A percentile compares a stretch with the other conserved stretches of the same genome.
Conservation (phyloP, 2,888 invertebrate species). For the Ptychoptera contaminata region DNA sequence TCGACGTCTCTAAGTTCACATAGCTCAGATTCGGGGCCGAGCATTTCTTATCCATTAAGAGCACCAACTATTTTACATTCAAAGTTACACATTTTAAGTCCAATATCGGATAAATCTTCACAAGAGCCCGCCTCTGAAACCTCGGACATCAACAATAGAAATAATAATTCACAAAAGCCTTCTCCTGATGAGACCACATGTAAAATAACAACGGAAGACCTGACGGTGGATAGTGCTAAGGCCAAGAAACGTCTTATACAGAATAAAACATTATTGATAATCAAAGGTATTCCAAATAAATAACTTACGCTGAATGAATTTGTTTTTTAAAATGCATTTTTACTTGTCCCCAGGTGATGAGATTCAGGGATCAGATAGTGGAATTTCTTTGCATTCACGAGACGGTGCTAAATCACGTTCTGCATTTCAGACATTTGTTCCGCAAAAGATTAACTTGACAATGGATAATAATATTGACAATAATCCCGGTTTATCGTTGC, state of each 20-base stretch:
- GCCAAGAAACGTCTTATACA: slow-evolving; percentile 48
- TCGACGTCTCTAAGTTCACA: slow-evolving; percentile 75
- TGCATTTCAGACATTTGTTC: slow-evolving; percentile 40
- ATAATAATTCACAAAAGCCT: slow-evolving; percentile 61
- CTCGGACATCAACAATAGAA: slow-evolving; percentile 64
- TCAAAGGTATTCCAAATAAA: slow-evolving; percentile 28
- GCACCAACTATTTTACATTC: slow-evolving; percentile 56
- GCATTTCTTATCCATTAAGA: slow-evolving; percentile 43
- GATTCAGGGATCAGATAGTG: slow-evolving; percentile 75
- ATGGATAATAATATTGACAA: slow-evolving; percentile 19
- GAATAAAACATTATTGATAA: slow-evolving; percentile 58
- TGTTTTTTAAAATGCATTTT: too few relatives aligned
- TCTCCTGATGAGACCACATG: slow-evolving; percentile 52
- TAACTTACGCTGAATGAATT: too few relatives aligned
- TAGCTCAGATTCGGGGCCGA: slow-evolving; percentile 57
- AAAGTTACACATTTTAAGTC: slow-evolving; percentile 72
- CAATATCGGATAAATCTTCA: slow-evolving; percentile 79
- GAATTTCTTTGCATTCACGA: slow-evolving; percentile 71
- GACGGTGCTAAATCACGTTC: slow-evolving; percentile 58
- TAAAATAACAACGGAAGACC: slow-evolving; percentile 11
- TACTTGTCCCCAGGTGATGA: slow-evolving; percentile 53
- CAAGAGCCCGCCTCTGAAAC: slow-evolving; percentile 74
- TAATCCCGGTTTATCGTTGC: slow-evolving; percentile 33
- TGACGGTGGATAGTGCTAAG: slow-evolving; percentile 1
- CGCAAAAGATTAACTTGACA: slow-evolving; percentile 32